Conservation (phyloP, 35 echinoderm and acorn worm genomes). For the Hemicentrotus pulcherrimus region DNA sequence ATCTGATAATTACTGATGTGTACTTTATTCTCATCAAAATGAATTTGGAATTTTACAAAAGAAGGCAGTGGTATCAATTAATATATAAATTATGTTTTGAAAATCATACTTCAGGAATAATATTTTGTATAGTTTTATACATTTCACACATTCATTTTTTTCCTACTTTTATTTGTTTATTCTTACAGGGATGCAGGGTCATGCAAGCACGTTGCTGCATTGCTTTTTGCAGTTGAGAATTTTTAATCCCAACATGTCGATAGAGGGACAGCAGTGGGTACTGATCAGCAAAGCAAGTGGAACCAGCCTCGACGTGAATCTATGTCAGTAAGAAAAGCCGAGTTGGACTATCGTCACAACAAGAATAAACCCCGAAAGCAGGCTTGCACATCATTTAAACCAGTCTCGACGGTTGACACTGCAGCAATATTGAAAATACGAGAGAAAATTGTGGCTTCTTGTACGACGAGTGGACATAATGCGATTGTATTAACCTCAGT, state of each 20-base stretch:
- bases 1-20: neutral
- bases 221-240: constrained; percentile 43
- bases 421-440: neutral
- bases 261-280: constrained; percentile 37
- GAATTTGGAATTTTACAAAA: neutral
- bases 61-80: neutral
- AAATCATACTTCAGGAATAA: neutral
- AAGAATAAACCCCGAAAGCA: constrained; percentile 29
- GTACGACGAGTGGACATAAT: neutral
- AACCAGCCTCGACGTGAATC: constrained; percentile 36
- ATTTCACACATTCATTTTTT: neutral
- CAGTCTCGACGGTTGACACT: neutral
- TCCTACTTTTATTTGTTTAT: neutral
- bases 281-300: constrained; percentile 38
- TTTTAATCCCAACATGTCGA: constrained; percentile 25
- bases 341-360: constrained; percentile 25
- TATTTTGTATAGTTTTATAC: neutral
- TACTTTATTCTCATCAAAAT: neutral
- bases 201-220: constrained; percentile 54
- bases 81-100: neutral
- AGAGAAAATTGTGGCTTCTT: constrained; percentile 10
- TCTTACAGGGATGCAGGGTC: constrained; percentile 42
- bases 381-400: constrained; percentile 9
- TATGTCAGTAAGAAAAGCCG: neutral
- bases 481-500: constrained; percentile 36